Evolutionary conservation across 2,888 invertebrate species (phyloP).

Genomic region (Sminthurides aquaticus): DNA sequence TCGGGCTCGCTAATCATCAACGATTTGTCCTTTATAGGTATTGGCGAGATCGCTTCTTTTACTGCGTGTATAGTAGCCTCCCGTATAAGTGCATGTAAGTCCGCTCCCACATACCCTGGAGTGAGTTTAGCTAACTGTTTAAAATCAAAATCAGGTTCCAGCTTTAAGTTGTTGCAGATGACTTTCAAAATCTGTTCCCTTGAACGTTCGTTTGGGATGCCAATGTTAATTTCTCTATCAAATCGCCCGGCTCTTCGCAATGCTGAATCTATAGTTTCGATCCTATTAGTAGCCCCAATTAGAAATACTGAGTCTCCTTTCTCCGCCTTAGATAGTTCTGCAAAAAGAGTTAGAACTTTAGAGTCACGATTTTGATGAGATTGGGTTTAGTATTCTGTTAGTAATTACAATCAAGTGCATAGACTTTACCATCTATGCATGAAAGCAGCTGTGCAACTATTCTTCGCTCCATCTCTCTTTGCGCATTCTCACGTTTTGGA

Average conservation of each 20-base stretch:
- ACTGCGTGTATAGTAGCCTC: constrained; percentile 81
- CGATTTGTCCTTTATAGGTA: neutral
- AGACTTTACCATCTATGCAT: constrained; percentile 70
- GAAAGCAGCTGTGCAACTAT: constrained; percentile 87
- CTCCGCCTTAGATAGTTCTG: constrained; percentile 52
- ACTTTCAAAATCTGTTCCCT: constrained; percentile 69
- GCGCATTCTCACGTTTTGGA: constrained; percentile 78
- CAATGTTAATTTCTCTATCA: constrained; percentile 85
- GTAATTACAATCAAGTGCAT: no score
- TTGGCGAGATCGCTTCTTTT: constrained; percentile 9
- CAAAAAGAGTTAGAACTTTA: no score
- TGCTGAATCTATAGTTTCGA: constrained; percentile 86
- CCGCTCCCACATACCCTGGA: constrained; percentile 94
- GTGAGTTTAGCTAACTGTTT: constrained; percentile 70
- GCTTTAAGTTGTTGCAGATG: constrained; percentile 62
- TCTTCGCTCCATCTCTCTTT: constrained; percentile 90
- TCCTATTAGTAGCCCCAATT: constrained; percentile 91
- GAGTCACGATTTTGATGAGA: no score
- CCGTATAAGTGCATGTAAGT: constrained; percentile 74
- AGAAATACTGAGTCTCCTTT: constrained; percentile 64
- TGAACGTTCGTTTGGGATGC: constrained; percentile 81
- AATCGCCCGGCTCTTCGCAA: constrained; percentile 85
- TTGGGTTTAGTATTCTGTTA: neutral
- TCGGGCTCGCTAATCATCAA: neutral
- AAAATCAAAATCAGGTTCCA: constrained; percentile 65